phyloP scores from a whole-genome alignment of 2,113 vertebrate species.

The Rhinogobius similis region DNA sequence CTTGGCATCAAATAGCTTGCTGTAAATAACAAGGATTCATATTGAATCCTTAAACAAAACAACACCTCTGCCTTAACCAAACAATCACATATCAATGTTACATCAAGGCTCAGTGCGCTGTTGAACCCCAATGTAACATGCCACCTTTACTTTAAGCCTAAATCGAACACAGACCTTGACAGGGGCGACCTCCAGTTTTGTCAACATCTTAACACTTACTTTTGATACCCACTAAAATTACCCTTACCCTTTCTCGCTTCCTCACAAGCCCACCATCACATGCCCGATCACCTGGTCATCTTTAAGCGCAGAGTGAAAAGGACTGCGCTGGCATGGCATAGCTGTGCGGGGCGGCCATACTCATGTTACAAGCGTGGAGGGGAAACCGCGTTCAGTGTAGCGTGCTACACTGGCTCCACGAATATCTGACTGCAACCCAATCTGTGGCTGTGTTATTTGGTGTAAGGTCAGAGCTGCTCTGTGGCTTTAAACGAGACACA shows the following conservation, averaged over 20 bases:
- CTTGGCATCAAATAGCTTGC: background rate
- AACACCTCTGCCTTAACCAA: background rate
- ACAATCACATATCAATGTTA: background rate
- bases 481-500: background rate
- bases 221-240: background rate
- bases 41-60: slow-evolving; percentile 5
- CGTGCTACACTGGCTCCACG: slow-evolving; percentile 40
- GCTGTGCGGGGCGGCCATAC: slow-evolving; percentile 23
- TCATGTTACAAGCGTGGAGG: slow-evolving; percentile 56
- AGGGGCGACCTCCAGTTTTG: background rate
- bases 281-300: slow-evolving; percentile 20
- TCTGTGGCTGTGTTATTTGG: slow-evolving; percentile 47
- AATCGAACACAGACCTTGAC: background rate
- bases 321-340: slow-evolving; percentile 18
- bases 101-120: background rate
- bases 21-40: background rate
- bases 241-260: slow-evolving; percentile 6
- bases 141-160: background rate
- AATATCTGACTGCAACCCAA: slow-evolving; percentile 60
- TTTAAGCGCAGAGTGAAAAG: background rate
- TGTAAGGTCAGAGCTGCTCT: slow-evolving; percentile 43
- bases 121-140: background rate
- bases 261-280: background rate
- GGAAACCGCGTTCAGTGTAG: background rate
- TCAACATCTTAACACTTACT: background rate